These are phyloP conservation scores for Norana najaformis DNA, from an alignment of 2,888 invertebrate genomes.

Conservation along the genomic window DNA sequence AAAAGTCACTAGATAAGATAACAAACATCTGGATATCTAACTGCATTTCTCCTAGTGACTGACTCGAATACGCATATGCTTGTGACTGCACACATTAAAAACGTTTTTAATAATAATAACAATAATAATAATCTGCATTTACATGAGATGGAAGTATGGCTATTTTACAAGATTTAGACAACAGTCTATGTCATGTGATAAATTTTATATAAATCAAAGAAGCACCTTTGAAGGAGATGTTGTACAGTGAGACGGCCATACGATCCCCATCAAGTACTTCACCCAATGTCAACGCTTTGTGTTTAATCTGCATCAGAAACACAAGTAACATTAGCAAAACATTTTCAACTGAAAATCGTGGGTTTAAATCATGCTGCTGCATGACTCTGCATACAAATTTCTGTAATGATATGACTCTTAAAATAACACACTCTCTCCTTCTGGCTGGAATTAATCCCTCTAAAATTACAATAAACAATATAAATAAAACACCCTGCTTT, in stretches of 20 bases:
- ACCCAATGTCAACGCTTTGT: conserved; percentile 65
- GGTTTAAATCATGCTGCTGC: not conserved
- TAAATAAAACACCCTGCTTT: too few species aligned
- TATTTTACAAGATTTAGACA: not conserved
- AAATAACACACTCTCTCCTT: too few species aligned
- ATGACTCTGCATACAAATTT: not conserved
- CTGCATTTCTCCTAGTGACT: too few species aligned
- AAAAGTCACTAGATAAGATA: too few species aligned
- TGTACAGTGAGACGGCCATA: conserved; percentile 65
- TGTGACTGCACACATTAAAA: too few species aligned
- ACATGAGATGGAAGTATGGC: not conserved
- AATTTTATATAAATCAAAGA: not conserved
- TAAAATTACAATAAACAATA: too few species aligned
- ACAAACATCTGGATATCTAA: too few species aligned
- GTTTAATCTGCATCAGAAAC: conserved; percentile 62
- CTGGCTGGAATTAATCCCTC: too few species aligned
- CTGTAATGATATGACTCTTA: too few species aligned
- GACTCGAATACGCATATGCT: too few species aligned
- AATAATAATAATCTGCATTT: not conserved
- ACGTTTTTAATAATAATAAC: too few species aligned
- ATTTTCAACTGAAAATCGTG: not conserved
- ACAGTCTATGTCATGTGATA: not conserved
- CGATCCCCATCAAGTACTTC: conserved; percentile 67
- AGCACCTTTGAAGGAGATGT: conserved; percentile 62
- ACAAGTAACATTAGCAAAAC: not conserved